Conservation (phyloP, 2,113 vertebrate species). For the Strigops habroptila region DNA sequence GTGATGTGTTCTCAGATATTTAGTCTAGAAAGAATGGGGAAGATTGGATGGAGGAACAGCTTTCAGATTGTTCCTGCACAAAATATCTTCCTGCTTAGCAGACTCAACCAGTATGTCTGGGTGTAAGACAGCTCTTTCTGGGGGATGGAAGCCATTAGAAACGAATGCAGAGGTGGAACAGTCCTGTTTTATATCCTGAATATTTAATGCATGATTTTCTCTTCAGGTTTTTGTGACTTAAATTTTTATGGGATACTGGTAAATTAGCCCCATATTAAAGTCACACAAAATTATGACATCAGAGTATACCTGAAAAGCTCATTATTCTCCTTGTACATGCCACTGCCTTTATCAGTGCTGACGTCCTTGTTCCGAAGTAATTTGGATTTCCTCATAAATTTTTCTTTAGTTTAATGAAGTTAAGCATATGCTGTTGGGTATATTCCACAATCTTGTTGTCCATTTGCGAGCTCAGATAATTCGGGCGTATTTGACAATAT, state of each 20-base stretch:
- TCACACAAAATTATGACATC: not conserved
- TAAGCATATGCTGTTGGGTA: not conserved
- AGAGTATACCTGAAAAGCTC: not conserved
- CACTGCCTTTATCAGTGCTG: not conserved
- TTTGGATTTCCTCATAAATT: not conserved
- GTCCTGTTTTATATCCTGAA: not conserved
- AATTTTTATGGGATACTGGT: not conserved
- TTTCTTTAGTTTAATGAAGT: not conserved
- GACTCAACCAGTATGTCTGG: not conserved
- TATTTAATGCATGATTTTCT: not conserved
- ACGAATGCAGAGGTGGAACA: not conserved
- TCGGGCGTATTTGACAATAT: not conserved
- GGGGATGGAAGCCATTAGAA: not conserved
- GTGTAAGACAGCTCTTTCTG: not conserved
- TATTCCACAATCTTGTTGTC: not conserved
- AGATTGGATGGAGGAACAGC: not conserved
- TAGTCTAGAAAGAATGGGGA: not conserved
- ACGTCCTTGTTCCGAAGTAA: not conserved
- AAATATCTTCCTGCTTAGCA: not conserved
- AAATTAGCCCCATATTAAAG: not conserved
- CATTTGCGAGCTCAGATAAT: not conserved
- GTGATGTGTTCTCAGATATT: not conserved
- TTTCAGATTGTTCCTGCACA: not conserved
- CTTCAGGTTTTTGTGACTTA: not conserved
- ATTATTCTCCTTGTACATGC: not conserved